Evolutionary conservation across 1,140 invertebrate genomes (phyloP).

Genomic region (Lerema accius): DNA sequence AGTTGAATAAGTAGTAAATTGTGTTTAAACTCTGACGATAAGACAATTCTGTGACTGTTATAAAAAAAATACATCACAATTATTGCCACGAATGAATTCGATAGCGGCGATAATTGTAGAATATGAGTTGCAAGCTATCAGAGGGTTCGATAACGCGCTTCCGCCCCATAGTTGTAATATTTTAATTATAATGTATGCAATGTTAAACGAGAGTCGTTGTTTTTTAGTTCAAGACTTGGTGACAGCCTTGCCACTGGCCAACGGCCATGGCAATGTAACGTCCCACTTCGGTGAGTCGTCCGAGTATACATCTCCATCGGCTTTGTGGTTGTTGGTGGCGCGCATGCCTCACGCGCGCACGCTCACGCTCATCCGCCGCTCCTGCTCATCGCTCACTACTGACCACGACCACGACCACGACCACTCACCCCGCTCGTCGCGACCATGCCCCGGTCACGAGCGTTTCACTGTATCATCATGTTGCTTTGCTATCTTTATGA

Average conservation of each 20-base stretch:
- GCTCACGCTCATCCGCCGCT: constrained; percentile 62
- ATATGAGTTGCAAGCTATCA: constrained; percentile 36
- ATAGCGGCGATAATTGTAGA: constrained; percentile 34
- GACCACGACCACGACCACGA: constrained; percentile 4
- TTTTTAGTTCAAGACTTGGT: constrained; percentile 83
- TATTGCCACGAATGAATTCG: constrained; percentile 35
- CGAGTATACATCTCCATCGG: constrained; percentile 71
- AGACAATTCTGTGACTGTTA: constrained; percentile 32
- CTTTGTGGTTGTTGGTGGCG: constrained; percentile 80
- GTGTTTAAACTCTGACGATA: constrained; percentile 46
- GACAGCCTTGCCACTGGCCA: constrained; percentile 82
- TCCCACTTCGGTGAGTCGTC: constrained; percentile 82
- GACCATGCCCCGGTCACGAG: constrained; percentile 8
- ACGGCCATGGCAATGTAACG: constrained; percentile 81
- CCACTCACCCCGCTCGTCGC: neutral
- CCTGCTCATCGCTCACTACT: constrained; percentile 50
- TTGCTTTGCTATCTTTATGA: constrained; percentile 19
- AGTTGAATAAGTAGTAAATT: constrained; percentile 45
- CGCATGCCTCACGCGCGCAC: constrained; percentile 73
- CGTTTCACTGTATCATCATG: constrained; percentile 2
- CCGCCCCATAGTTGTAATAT: constrained; percentile 40
- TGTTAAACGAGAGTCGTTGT: constrained; percentile 80
- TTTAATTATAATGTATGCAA: constrained; percentile 60
- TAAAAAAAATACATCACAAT: constrained; percentile 37
- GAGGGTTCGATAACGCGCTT: constrained; percentile 43